Percentiles rank a stretch among this genome's conserved stretches.
These are phyloP conservation scores for Melieria omissa DNA, from an alignment of 2,888 invertebrate genomes.

Conservation along the genomic window DNA sequence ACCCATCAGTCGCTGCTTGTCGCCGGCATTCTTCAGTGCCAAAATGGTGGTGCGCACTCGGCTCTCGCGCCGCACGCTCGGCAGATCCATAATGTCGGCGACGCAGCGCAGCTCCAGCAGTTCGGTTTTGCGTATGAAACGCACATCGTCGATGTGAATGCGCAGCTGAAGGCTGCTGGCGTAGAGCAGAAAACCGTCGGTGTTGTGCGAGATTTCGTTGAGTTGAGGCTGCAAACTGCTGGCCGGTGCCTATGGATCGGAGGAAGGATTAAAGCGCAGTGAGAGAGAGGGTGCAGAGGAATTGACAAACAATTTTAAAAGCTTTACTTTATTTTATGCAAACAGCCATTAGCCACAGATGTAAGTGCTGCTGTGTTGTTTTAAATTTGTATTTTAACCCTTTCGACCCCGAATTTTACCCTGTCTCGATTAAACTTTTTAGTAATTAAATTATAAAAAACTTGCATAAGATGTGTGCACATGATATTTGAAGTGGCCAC, in stretches of 20 bases:
- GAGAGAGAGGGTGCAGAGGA: neutral
- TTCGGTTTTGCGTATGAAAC: constrained; percentile 62
- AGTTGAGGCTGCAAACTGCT: constrained; percentile 62
- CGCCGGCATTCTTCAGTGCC: constrained; percentile 62
- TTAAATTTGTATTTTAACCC: too few relatives aligned
- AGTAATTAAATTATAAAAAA: too few relatives aligned
- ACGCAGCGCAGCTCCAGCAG: constrained; percentile 63
- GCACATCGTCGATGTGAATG: constrained; percentile 64
- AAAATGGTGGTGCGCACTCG: constrained; percentile 60
- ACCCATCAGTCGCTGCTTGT: constrained; percentile 63
- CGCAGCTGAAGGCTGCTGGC: constrained; percentile 64
- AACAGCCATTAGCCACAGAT: too few relatives aligned
- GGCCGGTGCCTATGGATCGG: constrained; percentile 56
- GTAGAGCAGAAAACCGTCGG: constrained; percentile 62
- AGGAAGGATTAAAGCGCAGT: neutral
- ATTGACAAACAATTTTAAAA: neutral
- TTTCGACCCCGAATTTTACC: too few relatives aligned
- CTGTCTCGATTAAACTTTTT: too few relatives aligned
- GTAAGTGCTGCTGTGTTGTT: too few relatives aligned
- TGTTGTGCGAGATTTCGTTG: constrained; percentile 64
- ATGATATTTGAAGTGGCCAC: too few relatives aligned
- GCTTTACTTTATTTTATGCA: too few relatives aligned
- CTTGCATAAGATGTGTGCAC: too few relatives aligned
- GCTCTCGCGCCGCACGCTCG: constrained; percentile 58
- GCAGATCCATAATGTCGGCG: constrained; percentile 61